Evolutionary conservation across 2,797 vertebrate species (phyloP), one percentile per base, ranked within the genome.

Genomic region (Accipiter minullus): DNA sequence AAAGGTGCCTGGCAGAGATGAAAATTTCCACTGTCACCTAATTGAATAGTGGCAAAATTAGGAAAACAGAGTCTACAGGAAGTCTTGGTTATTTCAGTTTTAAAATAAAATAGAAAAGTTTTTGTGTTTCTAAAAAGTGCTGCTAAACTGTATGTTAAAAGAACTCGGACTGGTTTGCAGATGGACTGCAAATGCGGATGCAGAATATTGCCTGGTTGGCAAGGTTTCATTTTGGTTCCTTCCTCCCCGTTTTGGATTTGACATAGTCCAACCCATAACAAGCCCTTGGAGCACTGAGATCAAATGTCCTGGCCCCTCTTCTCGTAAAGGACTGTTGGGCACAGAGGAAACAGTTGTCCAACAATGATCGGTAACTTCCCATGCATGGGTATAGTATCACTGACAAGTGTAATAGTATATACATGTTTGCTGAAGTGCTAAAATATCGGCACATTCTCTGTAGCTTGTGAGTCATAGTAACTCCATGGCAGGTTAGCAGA

Each of bases 201-300:
- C 27, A 68, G 40, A 64, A 48, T 34, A 59, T 59, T 69, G 45
- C 25, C n/a, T 44, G 12, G 15, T 19, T 64, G 27, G 31, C 18
- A 64, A 84, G 17, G 15, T 44, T 74, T 64, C 0, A 1, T 50
- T 64, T 66, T 77, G n/a, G 6, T 52, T 32, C 11, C 15, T 20
- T 9, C 17, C 19, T 44, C 23, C 20, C 7, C 1, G 0, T 52
- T 71, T 45, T 22, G 26, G 22, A 31, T 87, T 34, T 72, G 38
- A 38, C 1, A 0, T 44, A 56, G 17, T 15, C n/a, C 44, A 73
- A 27, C 29, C 10, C 4, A 0, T 25, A 56, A 52, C 0, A 2
- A 44, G 20, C 8, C 23, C 55, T 45, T 76, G 47, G 36, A 84
- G 19, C 8, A 4, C 67, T 15, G 23, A 58, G 21, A 9, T 60